A percentile compares a stretch with the other conserved stretches of the same genome.
phyloP scores from a whole-genome alignment of 2,113 vertebrate genomes.

The Austrofundulus limnaeus region DNA sequence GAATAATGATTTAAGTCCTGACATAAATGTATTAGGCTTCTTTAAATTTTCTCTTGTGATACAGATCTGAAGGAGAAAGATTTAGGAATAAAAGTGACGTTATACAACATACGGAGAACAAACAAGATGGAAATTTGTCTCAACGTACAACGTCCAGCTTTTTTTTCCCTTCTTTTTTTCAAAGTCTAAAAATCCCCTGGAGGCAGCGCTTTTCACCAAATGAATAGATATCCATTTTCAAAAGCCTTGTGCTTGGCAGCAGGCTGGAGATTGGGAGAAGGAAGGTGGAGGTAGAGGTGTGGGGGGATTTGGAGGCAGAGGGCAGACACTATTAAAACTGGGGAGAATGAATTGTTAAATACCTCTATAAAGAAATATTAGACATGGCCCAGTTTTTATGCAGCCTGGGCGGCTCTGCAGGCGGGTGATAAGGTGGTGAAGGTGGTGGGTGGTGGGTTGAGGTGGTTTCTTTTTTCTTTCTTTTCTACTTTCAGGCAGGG shows the following conservation, averaged over 20 bases:
- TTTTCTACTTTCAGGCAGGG: conserved; percentile 21
- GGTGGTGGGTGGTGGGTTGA: conserved; percentile 32
- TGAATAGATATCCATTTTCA: conserved; percentile 74
- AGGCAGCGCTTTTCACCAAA: conserved; percentile 50
- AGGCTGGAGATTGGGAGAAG: conserved; percentile 34
- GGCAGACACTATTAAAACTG: conserved; percentile 78
- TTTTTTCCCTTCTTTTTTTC: conserved; percentile 21
- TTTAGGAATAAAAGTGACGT: conserved; percentile 32
- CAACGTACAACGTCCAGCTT: conserved; percentile 56
- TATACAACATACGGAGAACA: conserved; percentile 54
- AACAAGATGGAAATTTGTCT: conserved; percentile 62
- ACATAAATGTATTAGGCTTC: conserved; percentile 8
- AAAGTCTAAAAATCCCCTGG: conserved; percentile 56
- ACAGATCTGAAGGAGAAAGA: conserved; percentile 40
- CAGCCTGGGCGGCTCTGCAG: conserved; percentile 72
- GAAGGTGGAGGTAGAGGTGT: conserved; percentile 7
- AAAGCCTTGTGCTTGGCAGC: conserved; percentile 57
- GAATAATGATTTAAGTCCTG: conserved; percentile 6
- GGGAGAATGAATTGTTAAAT: conserved; percentile 83
- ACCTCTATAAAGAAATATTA: conserved; percentile 82
- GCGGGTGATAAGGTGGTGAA: conserved; percentile 77
- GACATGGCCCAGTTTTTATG: conserved; percentile 76
- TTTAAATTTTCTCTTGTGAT: conserved; percentile 4
- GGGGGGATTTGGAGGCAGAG: conserved; percentile 60
- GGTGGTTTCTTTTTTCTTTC: conserved; percentile 20